Evolutionary conservation across 2,888 invertebrate genomes (phyloP).

Genomic region (Cephalotes varians): DNA sequence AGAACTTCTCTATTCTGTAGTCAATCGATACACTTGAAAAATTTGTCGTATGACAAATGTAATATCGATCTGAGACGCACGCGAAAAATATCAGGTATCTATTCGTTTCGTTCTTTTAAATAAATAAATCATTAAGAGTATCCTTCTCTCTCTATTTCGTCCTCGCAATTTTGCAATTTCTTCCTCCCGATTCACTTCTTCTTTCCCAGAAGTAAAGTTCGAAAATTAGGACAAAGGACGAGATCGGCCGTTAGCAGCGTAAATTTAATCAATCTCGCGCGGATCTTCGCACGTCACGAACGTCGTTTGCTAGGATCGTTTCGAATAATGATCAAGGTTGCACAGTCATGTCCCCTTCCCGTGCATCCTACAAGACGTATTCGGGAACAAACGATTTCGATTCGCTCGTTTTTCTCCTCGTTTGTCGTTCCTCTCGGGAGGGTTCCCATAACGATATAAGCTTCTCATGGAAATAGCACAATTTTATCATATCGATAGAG

Average conservation of each 20-base stretch:
- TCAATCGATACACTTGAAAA: too few relatives aligned
- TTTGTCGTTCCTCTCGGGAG: neutral
- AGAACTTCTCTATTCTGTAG: too few relatives aligned
- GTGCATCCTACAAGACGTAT: neutral
- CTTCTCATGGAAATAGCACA: constrained; percentile 20
- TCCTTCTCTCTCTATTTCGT: neutral
- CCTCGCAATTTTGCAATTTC: neutral
- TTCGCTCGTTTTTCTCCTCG: neutral
- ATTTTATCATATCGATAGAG: constrained; percentile 16
- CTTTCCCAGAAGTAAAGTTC: neutral
- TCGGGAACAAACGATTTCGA: constrained; percentile 8
- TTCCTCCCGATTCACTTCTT: neutral
- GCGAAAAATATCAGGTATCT: neutral
- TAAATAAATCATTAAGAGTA: neutral
- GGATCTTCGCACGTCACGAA: constrained; percentile 33
- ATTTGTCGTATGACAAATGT: too few relatives aligned
- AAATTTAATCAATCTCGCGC: constrained; percentile 48
- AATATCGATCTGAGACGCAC: neutral
- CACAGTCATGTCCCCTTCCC: neutral
- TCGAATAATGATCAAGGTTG: constrained; percentile 42
- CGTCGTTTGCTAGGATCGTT: constrained; percentile 39
- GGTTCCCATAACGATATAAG: constrained; percentile 23
- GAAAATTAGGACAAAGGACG: neutral
- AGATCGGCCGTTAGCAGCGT: constrained; percentile 24
- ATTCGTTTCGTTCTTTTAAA: neutral